Base-by-base conservation (phyloP, 2,797 vertebrate species). In the Phaenicophaeus curvirostris region DNA sequence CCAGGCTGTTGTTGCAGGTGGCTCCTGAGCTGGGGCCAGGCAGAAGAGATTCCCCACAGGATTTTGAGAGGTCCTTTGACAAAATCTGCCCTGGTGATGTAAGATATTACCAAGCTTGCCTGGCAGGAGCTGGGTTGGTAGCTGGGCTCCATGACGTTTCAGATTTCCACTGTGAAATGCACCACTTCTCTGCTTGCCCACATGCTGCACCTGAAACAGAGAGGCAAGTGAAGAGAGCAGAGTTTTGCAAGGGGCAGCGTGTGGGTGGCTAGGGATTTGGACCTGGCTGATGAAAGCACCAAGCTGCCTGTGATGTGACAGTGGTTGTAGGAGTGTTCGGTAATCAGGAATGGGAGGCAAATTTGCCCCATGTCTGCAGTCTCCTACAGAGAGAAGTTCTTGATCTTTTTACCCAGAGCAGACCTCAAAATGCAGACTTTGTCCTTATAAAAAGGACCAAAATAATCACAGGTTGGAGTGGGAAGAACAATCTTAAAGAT, bases 311-410 rank as follows among this genome's bases (percentile, higher is more conserved):
- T 3, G 0, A 11, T 31, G 39, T 39, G 28, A 4, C 33, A 46
- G 51, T 0, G 0, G 9, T 5, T 63, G 25, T 39, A 33, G 66
- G 71, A 71, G n/a, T 30, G 27, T 17, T 61, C 6, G 69, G 39
- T 21, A 2, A n/a, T 68, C 24, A 14, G 46, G 37, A 58, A 15
- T 4, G 21, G 13, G 48, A 85, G 57, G 27, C 35, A 73, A 83
- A 53, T 35, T 46, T 87, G 11, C 11, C 21, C 20, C 8, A 69
- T 46, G 20, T 12, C 37, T 0, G 0, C 33, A 19, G 30, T 39
- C 15, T 33, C 15, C 37, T 75, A 5, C 7, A 28, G 67, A 55
- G 58, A 30, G 33, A 57, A 13, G 1, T 85, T 11, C 23, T 83
- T 74, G 41, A 15, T 59, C 57, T 3, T 0, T 30, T 83, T 33